Conservation (phyloP, 1,140 invertebrate species). For the Anastrepha ludens region DNA sequence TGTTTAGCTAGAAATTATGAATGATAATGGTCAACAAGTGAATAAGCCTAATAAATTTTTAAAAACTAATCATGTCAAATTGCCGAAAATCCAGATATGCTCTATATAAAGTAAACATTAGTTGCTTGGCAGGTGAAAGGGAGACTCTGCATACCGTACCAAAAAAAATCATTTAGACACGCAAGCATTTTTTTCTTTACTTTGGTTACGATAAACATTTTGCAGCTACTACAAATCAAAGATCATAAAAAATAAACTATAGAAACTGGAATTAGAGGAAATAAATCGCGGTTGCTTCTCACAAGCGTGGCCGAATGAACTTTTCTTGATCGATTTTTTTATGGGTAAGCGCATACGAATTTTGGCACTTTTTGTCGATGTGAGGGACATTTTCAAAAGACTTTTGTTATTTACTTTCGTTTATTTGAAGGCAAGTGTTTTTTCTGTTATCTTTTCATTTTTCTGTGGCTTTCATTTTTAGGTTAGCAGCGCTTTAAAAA, state of each 20-base stretch:
- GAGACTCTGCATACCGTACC: background rate
- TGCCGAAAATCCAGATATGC: background rate
- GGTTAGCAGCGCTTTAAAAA: background rate
- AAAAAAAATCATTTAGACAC: background rate
- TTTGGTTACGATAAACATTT: background rate
- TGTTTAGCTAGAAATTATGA: too few species aligned
- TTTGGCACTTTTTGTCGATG: constrained; percentile 1
- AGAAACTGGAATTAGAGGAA: constrained; percentile 1
- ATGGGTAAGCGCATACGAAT: background rate
- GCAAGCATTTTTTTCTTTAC: background rate
- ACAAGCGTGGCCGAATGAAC: background rate
- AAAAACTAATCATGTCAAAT: background rate
- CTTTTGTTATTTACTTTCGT: constrained; percentile 1
- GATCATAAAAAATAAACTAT: background rate
- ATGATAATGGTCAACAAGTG: too few species aligned
- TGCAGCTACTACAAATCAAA: constrained; percentile 3
- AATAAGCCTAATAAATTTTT: background rate
- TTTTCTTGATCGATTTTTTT: background rate
- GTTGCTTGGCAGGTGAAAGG: background rate
- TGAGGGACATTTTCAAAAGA: constrained; percentile 11
- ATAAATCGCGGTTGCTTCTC: constrained; percentile 16
- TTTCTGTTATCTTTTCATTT: background rate
- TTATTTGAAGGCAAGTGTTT: constrained; percentile 23
- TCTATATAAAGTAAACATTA: background rate
- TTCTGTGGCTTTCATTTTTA: constrained; percentile 19